phyloP scores from a whole-genome alignment of 2,797 vertebrate species.

The Tamandua tetradactyla region DNA sequence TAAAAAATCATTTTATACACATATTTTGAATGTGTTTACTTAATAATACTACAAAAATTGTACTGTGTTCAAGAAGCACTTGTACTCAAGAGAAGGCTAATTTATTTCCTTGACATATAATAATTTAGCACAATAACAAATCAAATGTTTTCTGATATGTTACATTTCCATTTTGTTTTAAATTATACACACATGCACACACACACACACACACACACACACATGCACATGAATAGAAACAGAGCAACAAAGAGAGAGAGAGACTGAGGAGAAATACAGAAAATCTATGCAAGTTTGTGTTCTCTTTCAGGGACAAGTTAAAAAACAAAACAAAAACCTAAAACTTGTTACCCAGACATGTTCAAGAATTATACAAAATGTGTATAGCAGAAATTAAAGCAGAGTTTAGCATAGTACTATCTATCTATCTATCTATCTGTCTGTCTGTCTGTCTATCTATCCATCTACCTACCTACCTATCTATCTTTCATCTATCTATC shows the following conservation, averaged over 20 bases:
- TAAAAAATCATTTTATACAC: constrained; percentile 19
- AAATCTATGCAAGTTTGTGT: background rate
- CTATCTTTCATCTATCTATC: no score
- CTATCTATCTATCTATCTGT: no score
- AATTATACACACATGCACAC: no score
- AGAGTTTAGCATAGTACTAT: background rate
- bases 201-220: no score
- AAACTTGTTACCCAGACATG: background rate
- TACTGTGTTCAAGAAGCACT: background rate
- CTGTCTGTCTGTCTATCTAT: no score
- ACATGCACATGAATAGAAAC: background rate
- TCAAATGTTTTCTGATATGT: background rate
- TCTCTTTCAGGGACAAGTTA: background rate
- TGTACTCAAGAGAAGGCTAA: background rate
- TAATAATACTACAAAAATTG: background rate
- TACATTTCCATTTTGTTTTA: background rate
- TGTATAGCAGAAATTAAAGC: background rate
- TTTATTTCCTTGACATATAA: background rate
- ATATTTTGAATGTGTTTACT: background rate
- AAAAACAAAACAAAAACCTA: no score
- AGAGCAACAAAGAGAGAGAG: background rate
- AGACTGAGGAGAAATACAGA: no score
- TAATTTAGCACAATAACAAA: background rate
- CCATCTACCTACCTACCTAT: no score
- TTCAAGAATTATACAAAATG: background rate